Evolutionary conservation across 2,113 vertebrate species (phyloP).

Genomic region (Hyperoodon ampullatus): DNA sequence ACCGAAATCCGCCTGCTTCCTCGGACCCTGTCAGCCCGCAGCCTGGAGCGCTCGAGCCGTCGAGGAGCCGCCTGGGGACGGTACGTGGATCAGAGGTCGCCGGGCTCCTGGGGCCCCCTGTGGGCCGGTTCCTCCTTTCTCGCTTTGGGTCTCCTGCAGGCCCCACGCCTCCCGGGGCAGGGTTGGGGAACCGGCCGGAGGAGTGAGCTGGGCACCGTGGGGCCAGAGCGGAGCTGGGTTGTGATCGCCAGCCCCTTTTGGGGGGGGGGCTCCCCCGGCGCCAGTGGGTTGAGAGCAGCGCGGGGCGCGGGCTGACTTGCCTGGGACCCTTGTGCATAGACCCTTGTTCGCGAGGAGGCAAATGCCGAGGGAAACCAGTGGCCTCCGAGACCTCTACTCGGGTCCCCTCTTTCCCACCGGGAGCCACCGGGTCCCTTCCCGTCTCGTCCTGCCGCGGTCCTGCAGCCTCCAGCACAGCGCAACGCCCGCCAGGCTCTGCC

Average conservation of each 20-base stretch:
- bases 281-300: not conserved
- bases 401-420: too few relatives aligned
- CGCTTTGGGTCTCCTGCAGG: not conserved
- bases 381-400: not conserved
- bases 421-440: not conserved
- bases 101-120: not conserved
- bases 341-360: not conserved
- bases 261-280: fast-evolving
- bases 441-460: not conserved
- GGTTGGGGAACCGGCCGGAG: not conserved
- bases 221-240: not conserved
- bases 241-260: too few relatives aligned
- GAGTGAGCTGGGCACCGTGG: not conserved
- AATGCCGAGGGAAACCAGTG: not conserved
- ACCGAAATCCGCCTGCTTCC: conserved; percentile 43
- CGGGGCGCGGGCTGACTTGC: not conserved
- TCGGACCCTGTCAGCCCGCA: too few relatives aligned
- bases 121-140: not conserved
- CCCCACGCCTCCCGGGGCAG: not conserved
- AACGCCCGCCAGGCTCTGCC: not conserved
- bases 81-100: not conserved
- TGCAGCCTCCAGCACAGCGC: not conserved
- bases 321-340: not conserved
- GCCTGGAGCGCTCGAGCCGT: not conserved
- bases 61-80: not conserved